Percentiles rank a stretch among this genome's conserved stretches.
These are phyloP conservation scores for Bufo gargarizans DNA, from an alignment of 2,113 vertebrate genomes.

Conservation along the genomic window DNA sequence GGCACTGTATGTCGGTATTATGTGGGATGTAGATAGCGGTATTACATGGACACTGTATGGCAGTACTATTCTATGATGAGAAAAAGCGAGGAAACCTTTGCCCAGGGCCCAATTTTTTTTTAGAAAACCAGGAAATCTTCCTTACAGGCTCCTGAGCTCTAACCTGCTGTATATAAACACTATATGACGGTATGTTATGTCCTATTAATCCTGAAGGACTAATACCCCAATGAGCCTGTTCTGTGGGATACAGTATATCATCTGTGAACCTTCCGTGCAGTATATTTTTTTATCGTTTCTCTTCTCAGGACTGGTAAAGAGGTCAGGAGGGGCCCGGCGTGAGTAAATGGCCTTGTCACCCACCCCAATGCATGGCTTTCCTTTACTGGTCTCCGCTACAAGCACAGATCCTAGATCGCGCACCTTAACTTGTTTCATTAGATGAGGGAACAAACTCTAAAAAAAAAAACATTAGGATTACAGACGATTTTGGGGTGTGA, in stretches of 20 bases:
- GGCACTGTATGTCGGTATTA: too few relatives aligned
- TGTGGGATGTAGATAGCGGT: neutral
- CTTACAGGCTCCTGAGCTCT: too few relatives aligned
- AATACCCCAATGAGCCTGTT: neutral
- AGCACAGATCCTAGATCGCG: neutral
- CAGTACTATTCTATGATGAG: neutral
- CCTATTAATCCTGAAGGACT: neutral
- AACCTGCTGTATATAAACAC: too few relatives aligned
- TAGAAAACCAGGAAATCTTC: too few relatives aligned
- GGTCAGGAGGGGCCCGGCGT: conserved; percentile 76
- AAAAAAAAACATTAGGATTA: too few relatives aligned
- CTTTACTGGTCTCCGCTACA: conserved; percentile 13
- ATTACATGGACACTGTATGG: neutral
- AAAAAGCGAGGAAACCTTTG: too few relatives aligned
- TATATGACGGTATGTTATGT: too few relatives aligned
- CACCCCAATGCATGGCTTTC: conserved; percentile 70
- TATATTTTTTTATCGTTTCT: conserved; percentile 56
- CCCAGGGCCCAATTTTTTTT: too few relatives aligned
- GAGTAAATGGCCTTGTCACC: conserved; percentile 67
- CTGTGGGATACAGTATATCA: neutral
- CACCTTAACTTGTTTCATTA: too few relatives aligned
- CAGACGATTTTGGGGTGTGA: too few relatives aligned
- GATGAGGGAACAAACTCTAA: too few relatives aligned
- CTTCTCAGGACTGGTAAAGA: conserved; percentile 77
- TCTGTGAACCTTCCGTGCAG: conserved; percentile 20